Evolutionary conservation across 2,888 invertebrate species (phyloP).

Genomic region (Cryptus viduatorius): DNA sequence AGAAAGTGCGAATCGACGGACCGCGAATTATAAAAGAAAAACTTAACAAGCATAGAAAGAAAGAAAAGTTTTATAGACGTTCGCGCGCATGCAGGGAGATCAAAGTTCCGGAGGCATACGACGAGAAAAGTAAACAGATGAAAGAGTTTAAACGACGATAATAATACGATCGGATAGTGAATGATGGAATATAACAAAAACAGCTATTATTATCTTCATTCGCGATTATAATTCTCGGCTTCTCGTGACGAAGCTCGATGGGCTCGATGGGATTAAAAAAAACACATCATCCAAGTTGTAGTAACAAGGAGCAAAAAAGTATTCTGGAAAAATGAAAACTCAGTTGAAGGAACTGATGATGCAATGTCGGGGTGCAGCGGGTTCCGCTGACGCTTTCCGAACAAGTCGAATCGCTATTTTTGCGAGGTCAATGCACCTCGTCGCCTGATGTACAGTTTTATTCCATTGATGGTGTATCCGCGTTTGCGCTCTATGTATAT

Average conservation of each 20-base stretch:
- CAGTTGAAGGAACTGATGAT: not conserved
- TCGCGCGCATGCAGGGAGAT: not conserved
- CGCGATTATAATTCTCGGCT: too few species aligned
- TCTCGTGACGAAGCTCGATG: too few species aligned
- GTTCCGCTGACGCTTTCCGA: not conserved
- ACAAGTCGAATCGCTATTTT: conserved; percentile 40
- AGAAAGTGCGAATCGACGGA: too few species aligned
- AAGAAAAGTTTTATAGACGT: conserved; percentile 23
- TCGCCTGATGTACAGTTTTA: conserved; percentile 17
- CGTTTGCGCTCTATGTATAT: not conserved
- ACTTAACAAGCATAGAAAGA: too few species aligned
- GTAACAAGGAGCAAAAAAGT: not conserved
- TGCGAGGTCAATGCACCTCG: conserved; percentile 42
- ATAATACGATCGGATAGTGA: too few species aligned
- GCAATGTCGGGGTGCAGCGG: not conserved
- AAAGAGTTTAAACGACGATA: too few species aligned
- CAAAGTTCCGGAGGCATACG: too few species aligned
- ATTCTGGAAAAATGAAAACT: not conserved
- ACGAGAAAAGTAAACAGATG: too few species aligned
- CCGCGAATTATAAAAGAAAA: too few species aligned
- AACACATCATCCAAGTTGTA: too few species aligned
- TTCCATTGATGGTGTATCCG: conserved; percentile 22
- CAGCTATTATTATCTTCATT: not conserved
- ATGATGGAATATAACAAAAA: too few species aligned
- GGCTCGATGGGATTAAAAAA: too few species aligned